Evolutionary conservation across 1,140 invertebrate species (phyloP).

Genomic region (Goniozus legneri): DNA sequence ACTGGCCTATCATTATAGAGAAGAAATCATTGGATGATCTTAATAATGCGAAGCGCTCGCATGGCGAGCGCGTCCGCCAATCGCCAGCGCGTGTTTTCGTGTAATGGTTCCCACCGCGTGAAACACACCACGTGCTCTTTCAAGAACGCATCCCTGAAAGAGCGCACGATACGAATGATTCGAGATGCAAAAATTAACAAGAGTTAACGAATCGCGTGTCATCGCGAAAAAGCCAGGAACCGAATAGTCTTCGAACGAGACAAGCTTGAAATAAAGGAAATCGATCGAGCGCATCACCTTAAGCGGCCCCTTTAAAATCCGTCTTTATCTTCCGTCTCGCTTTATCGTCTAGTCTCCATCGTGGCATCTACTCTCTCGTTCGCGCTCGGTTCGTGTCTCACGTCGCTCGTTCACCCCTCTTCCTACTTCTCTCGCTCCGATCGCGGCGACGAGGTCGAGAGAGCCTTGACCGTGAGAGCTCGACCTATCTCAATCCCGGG

Average conservation of each 20-base stretch:
- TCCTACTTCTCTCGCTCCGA: slow-evolving; percentile 10
- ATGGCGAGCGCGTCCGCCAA: slow-evolving; percentile 47
- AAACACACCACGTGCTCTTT: no score
- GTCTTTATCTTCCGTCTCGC: no score
- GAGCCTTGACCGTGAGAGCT: slow-evolving; percentile 27
- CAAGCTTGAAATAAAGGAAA: no score
- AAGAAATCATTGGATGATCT: slow-evolving; percentile 58
- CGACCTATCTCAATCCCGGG: slow-evolving; percentile 34
- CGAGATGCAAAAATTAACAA: no score
- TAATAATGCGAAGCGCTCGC: slow-evolving; percentile 54
- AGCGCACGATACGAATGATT: not conserved
- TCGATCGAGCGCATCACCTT: no score
- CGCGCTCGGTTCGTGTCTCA: no score
- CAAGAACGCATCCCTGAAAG: no score
- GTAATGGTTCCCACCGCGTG: slow-evolving; percentile 48
- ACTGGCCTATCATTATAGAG: slow-evolving; percentile 53
- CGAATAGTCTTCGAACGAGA: no score
- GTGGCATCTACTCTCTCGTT: no score
- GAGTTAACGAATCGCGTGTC: no score
- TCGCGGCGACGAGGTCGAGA: slow-evolving; percentile 29
- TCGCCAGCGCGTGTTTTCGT: slow-evolving; percentile 42
- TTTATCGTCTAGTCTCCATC: not conserved
- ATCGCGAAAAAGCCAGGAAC: no score
- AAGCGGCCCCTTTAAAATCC: slow-evolving; percentile 23
- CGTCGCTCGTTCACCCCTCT: no score